phyloP scores from a whole-genome alignment of 2,888 invertebrate genomes.

The Xestia c-nigrum region DNA sequence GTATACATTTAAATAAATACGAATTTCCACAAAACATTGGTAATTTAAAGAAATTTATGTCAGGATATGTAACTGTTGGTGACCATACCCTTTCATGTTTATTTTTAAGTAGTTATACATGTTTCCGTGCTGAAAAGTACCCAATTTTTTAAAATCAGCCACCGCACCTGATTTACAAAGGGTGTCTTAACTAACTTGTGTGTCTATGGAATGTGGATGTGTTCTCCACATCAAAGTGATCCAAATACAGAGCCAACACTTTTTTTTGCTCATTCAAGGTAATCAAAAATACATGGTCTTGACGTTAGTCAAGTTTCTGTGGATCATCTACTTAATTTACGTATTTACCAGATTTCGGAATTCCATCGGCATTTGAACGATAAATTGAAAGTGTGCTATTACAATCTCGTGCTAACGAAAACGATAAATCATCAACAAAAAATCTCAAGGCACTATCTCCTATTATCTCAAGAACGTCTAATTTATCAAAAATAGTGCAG shows the following conservation, averaged over 20 bases:
- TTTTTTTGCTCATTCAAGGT: background rate
- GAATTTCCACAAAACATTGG: background rate
- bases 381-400: background rate
- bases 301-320: background rate
- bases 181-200: background rate
- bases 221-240: background rate
- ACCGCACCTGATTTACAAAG: background rate
- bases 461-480: constrained; percentile 25
- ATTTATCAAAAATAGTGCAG: constrained; percentile 57
- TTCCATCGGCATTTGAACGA: background rate
- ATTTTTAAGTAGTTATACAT: background rate
- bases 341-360: background rate
- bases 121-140: background rate
- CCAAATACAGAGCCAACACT: background rate
- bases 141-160: background rate
- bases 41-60: background rate
- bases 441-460: constrained; percentile 25
- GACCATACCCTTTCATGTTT: background rate
- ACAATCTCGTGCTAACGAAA: constrained; percentile 20
- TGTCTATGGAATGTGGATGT: background rate
- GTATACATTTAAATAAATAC: background rate
- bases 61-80: too few relatives aligned
- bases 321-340: background rate
- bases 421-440: constrained; percentile 29
- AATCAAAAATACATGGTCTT: background rate